phyloP scores from a whole-genome alignment of 2,797 vertebrate genomes.

The Squalus acanthias region DNA sequence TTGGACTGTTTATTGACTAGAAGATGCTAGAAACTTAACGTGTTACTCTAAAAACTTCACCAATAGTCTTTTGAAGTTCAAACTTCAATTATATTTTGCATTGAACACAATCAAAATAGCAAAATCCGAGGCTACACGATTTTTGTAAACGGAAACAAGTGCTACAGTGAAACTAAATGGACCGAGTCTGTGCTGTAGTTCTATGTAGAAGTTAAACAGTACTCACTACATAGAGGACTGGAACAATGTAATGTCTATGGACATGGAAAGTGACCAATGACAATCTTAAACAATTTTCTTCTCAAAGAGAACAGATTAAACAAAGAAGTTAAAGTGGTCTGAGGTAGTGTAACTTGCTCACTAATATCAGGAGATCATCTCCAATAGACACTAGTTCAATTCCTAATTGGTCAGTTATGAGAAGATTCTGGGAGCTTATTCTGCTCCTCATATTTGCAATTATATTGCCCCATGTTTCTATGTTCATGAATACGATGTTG shows the following conservation, averaged over 20 bases:
- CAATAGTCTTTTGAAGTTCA: background rate
- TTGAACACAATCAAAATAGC: background rate
- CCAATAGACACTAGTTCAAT: background rate
- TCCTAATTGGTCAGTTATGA: background rate
- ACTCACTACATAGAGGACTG: background rate
- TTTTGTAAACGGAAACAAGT: background rate
- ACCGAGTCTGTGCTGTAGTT: background rate
- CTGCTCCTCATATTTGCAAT: background rate
- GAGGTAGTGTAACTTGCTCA: background rate
- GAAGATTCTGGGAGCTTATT: background rate
- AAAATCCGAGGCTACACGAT: background rate
- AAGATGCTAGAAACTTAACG: background rate
- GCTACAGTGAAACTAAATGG: background rate
- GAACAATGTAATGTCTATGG: background rate
- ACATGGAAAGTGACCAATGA: background rate
- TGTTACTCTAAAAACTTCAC: background rate
- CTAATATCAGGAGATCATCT: too few relatives aligned
- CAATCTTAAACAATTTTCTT: background rate
- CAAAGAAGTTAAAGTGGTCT: background rate
- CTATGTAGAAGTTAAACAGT: too few relatives aligned
- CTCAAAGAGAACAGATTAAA: background rate
- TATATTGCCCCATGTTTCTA: background rate
- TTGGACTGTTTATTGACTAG: background rate
- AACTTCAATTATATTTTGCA: background rate
- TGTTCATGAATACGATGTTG: too few relatives aligned